Evolutionary conservation across 2,797 vertebrate species (phyloP).

Genomic region (Falco naumanni): DNA sequence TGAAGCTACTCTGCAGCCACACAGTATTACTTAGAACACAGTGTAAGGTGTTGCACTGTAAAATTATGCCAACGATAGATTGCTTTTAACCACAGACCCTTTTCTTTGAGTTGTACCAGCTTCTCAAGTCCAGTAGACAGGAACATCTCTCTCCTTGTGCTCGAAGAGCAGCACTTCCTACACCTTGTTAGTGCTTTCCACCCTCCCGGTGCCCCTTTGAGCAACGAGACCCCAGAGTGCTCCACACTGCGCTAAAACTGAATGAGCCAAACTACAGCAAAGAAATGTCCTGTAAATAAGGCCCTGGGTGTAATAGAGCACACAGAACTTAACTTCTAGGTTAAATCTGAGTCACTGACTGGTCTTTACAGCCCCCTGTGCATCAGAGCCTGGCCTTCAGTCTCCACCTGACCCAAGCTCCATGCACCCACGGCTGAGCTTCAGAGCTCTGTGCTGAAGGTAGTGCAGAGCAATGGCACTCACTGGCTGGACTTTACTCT

Average conservation of each 20-base stretch:
- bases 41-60: not conserved
- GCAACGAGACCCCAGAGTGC: not conserved
- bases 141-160: not conserved
- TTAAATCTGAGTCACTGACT: not conserved
- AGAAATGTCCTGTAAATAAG: not conserved
- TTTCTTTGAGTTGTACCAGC: not conserved
- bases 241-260: not conserved
- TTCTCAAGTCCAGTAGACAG: not conserved
- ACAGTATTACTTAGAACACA: not conserved
- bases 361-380: not conserved
- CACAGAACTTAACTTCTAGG: not conserved
- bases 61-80: not conserved
- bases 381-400: not conserved
- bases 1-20: not conserved
- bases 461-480: not conserved
- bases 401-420: not conserved
- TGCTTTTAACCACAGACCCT: not conserved
- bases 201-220: not conserved
- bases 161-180: not conserved
- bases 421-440: not conserved
- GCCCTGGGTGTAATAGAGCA: not conserved
- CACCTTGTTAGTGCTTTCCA: not conserved
- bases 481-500: not conserved
- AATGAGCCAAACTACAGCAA: not conserved
- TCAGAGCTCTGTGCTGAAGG: not conserved